A percentile compares a stretch with the other conserved stretches of the same genome.
phyloP scores from a whole-genome alignment of 2,113 vertebrate species.

The Piaya cayana region DNA sequence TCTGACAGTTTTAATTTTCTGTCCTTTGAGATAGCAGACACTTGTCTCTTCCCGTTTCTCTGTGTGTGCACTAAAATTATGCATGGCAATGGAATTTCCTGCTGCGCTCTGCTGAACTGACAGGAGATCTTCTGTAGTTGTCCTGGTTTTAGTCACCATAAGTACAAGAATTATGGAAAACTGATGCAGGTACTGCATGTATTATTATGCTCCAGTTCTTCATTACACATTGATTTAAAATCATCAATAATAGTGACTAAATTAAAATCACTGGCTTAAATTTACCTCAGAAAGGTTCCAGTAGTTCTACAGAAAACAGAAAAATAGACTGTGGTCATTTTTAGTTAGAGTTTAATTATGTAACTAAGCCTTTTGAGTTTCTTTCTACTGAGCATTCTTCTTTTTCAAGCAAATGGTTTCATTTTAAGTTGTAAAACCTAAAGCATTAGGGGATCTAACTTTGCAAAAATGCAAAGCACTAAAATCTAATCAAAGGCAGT shows the following conservation, averaged over 20 bases:
- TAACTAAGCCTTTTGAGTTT: neutral
- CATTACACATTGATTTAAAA: neutral
- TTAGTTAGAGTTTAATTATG: neutral
- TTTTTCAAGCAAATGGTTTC: neutral
- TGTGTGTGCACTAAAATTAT: neutral
- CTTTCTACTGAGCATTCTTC: neutral
- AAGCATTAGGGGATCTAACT: neutral
- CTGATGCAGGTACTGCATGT: neutral
- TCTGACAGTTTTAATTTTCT: neutral
- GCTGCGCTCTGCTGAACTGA: neutral
- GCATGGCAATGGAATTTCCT: neutral
- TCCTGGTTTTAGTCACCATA: neutral
- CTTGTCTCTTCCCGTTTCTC: neutral
- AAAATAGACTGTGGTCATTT: neutral
- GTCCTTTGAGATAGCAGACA: neutral
- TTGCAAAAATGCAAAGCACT: neutral
- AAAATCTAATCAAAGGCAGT: neutral
- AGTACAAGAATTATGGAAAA: neutral
- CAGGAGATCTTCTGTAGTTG: neutral
- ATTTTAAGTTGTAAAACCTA: neutral
- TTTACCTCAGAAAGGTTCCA: neutral
- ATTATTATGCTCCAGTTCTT: neutral
- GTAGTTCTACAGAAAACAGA: neutral
- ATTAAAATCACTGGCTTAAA: neutral
- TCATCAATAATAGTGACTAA: rapidly evolving